These are phyloP conservation scores for Drosophila murphyi DNA, from an alignment of 1,140 invertebrate species.

Conservation along the genomic window DNA sequence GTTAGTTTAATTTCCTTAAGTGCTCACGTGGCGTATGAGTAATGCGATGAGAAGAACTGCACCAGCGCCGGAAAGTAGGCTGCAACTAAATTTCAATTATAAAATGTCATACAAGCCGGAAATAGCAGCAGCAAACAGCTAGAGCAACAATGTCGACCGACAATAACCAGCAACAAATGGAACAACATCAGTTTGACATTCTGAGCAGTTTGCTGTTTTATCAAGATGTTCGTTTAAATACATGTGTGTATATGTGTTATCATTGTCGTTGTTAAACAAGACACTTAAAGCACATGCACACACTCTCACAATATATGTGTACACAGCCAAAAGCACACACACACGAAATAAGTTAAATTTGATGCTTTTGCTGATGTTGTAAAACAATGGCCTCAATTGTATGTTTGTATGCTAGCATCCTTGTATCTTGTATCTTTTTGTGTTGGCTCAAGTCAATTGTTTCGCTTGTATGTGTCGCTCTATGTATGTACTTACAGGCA, in stretches of 20 bases:
- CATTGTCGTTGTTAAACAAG: constrained; percentile 80
- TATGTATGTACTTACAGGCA: constrained; percentile 2
- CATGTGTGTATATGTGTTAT: constrained; percentile 57
- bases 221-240: constrained; percentile 61
- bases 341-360: constrained; percentile 71
- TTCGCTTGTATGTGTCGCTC: constrained; percentile 52
- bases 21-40: constrained; percentile 66
- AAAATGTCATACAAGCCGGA: constrained; percentile 73
- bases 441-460: constrained; percentile 74
- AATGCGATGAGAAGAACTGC: constrained; percentile 38
- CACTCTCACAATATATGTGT: constrained; percentile 4
- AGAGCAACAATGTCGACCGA: constrained; percentile 4
- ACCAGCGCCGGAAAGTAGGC: constrained; percentile 42
- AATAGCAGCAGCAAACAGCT: constrained; percentile 44
- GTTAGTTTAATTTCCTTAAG: constrained; percentile 78
- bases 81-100: constrained; percentile 77
- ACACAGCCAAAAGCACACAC: background rate
- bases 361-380: constrained; percentile 75
- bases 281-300: constrained; percentile 67
- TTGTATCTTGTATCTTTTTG: constrained; percentile 72
- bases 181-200: constrained; percentile 44
- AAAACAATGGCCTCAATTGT: constrained; percentile 77
- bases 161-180: constrained; percentile 20
- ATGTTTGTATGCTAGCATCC: constrained; percentile 37
- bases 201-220: constrained; percentile 41